phyloP scores from a whole-genome alignment of 2,888 invertebrate genomes.

The Biston betularia region DNA sequence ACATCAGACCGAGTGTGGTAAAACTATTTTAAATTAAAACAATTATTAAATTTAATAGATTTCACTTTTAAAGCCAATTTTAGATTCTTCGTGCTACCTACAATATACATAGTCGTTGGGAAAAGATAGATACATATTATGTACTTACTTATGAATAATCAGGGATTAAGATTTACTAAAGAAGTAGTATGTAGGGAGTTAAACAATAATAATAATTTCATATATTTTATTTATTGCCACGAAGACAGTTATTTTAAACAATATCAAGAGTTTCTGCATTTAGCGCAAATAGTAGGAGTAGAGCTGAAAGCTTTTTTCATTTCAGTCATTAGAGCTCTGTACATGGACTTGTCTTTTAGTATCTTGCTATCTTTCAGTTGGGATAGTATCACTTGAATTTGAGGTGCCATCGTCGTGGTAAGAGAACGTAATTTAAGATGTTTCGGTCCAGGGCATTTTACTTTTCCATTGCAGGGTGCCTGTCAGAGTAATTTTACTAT shows the following conservation, averaged over 20 bases:
- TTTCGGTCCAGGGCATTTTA: slow-evolving; percentile 6
- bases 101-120: no score
- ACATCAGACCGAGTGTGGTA: no score
- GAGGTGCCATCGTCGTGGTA: slow-evolving; percentile 54
- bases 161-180: no score
- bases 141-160: no score
- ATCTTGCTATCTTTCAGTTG: slow-evolving; percentile 57
- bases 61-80: no score
- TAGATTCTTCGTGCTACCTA: no score
- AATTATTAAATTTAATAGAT: no score
- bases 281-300: slow-evolving; percentile 49
- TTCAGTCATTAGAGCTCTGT: slow-evolving; percentile 53
- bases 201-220: neutral
- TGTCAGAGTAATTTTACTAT: slow-evolving; percentile 45
- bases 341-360: slow-evolving; percentile 53
- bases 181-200: neutral
- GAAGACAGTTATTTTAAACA: neutral
- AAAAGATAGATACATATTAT: no score
- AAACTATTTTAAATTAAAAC: no score
- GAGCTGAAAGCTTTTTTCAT: slow-evolving; percentile 60
- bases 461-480: slow-evolving; percentile 43
- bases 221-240: neutral
- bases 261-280: slow-evolving; percentile 45
- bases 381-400: slow-evolving; percentile 58
- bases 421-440: slow-evolving; percentile 13